Conservation (phyloP, 2,113 vertebrate species). For the Lanius collurio region DNA sequence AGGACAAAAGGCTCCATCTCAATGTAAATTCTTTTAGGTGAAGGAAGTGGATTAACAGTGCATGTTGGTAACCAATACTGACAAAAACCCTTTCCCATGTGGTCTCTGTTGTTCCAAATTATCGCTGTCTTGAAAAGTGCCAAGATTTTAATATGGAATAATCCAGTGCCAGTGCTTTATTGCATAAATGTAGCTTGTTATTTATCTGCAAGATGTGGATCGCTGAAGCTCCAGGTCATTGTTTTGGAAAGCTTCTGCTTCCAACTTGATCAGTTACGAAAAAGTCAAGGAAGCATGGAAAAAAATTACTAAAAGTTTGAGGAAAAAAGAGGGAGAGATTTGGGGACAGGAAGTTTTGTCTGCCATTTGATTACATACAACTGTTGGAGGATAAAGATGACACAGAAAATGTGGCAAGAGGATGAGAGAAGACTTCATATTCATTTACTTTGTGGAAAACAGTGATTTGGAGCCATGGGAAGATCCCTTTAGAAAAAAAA, state of each 20-base stretch:
- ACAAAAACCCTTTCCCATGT: neutral
- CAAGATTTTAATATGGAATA: neutral
- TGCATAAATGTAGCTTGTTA: neutral
- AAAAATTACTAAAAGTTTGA: conserved; percentile 15
- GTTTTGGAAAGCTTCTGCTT: conserved; percentile 47
- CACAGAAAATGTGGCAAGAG: conserved; percentile 54
- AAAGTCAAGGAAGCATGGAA: neutral
- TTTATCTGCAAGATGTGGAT: conserved; percentile 32
- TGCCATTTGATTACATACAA: conserved; percentile 28
- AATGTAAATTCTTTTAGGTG: neutral
- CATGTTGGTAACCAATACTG: neutral
- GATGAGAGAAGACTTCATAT: conserved; percentile 57
- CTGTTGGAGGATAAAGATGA: conserved; percentile 40
- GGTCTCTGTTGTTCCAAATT: neutral
- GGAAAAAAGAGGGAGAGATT: neutral
- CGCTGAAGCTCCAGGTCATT: conserved; percentile 35
- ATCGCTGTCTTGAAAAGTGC: neutral
- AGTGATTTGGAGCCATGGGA: conserved; percentile 50
- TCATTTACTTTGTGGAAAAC: conserved; percentile 54
- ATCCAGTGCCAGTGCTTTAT: neutral
- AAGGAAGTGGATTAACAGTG: neutral
- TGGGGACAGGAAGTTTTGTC: conserved; percentile 1
- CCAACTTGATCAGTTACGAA: neutral
- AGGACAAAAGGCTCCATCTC: neutral
- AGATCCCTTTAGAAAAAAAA: conserved; percentile 23